Base-by-base conservation (phyloP, 2,113 vertebrate genomes). In the Chaenocephalus aceratus region DNA sequence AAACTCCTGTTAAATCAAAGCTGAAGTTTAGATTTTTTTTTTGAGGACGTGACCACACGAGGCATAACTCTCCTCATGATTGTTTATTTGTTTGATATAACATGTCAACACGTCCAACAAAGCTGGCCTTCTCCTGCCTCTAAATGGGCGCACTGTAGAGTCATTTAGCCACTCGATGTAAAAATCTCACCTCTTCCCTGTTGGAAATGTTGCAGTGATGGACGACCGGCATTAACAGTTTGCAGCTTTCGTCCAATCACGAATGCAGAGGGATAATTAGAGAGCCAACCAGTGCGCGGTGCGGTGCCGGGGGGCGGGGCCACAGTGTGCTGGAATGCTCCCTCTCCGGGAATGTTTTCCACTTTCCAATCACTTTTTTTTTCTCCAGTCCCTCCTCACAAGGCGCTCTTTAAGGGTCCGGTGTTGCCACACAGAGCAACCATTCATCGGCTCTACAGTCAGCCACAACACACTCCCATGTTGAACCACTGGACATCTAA, bases 341-440 rank as follows among this genome's bases (percentile, higher is more conserved):
- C 87, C 91, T 92, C 94, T 94, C 90, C 92, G 93, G 93, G 91
- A 94, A 94, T 95, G 92, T 94, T 94, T 94, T 93, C 94, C 91
- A 90, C 89, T 94, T 92, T 94, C 92, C 92, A 93, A 94, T 87
- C 86, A 90, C 90, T 90, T 95, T 94, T 93, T 93, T 91, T 90
- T 91, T 92, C 88, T 89, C 77, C 89, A 84, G 88, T 92, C 88
- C 88, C 89, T 86, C 87, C 91, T 94, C 92, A 96, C 95, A 95
- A 96, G 94, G 93, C 93, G 92, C 93, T 94, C 95, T 96, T 96
- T 95, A 95, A 96, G 95, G 95, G 92, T 90, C 85, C 89, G 89
- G 89, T 88, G 93, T 91, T 86, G 87, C 92, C 90, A 95, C 93
- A 96, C 95, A 96, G 95, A 95, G 95, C 92, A 83, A 89, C 94